Percentiles rank a stretch among this genome's conserved stretches.
Conservation (phyloP, 2,113 vertebrate species). For the Hippolais icterina region DNA sequence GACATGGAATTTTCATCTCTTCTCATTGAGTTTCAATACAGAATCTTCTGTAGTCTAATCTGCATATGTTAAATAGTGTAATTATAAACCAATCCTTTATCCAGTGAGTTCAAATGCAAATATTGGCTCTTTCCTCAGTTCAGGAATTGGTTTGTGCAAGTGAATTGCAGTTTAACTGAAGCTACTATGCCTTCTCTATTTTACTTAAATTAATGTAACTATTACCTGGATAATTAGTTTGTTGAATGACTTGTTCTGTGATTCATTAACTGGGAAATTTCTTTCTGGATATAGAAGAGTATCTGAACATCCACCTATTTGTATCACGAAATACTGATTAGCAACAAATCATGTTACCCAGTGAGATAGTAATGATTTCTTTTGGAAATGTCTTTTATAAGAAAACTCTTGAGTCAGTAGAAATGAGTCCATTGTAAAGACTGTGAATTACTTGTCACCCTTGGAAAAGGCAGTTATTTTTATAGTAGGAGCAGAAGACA, state of each 20-base stretch:
- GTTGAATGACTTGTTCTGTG: conserved; percentile 46
- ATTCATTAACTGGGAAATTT: conserved; percentile 60
- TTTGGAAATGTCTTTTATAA: conserved; percentile 3
- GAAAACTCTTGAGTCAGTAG: not conserved
- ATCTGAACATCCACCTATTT: conserved; percentile 8
- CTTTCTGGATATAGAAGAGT: conserved; percentile 11
- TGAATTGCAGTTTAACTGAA: conserved; percentile 57
- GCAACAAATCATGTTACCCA: not conserved
- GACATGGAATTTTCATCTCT: conserved; percentile 47
- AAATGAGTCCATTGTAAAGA: conserved; percentile 4
- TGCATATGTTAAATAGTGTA: conserved; percentile 67
- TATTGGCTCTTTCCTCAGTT: conserved; percentile 50
- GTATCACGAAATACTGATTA: conserved; percentile 23
- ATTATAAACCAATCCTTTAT: conserved; percentile 67
- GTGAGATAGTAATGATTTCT: conserved; percentile 10
- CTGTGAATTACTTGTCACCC: not conserved
- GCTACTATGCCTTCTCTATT: conserved; percentile 40
- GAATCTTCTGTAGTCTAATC: conserved; percentile 58
- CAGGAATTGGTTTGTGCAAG: conserved; percentile 40
- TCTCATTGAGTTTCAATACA: conserved; percentile 43
- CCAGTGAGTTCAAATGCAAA: conserved; percentile 74
- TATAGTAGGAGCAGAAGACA: not conserved
- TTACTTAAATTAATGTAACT: conserved; percentile 70
- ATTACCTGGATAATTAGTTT: conserved; percentile 66
- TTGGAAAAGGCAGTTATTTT: not conserved